These are phyloP conservation scores for Melangyna quadrimaculata DNA, from an alignment of 2,888 invertebrate species.

Conservation along the genomic window DNA sequence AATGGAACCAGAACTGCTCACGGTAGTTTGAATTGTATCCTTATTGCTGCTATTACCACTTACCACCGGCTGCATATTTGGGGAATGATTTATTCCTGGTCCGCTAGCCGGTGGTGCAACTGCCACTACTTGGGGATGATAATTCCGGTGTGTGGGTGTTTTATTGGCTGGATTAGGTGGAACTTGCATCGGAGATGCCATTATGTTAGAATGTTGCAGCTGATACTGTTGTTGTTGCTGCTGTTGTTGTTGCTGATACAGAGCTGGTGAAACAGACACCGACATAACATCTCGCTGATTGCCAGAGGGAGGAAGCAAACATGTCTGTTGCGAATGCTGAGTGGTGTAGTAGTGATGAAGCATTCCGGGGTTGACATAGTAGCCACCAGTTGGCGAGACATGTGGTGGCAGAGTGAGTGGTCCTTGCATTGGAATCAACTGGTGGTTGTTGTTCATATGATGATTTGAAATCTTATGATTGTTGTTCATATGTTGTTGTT, in stretches of 20 bases:
- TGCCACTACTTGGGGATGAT: slow-evolving; percentile 26
- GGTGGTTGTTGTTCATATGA: slow-evolving; percentile 54
- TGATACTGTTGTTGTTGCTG: slow-evolving; percentile 65
- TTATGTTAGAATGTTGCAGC: slow-evolving; percentile 70
- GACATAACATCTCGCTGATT: slow-evolving; percentile 53
- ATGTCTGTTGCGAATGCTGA: slow-evolving; percentile 36
- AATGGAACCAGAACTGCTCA: slow-evolving; percentile 45
- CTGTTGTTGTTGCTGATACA: slow-evolving; percentile 54
- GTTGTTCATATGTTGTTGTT: slow-evolving; percentile 40
- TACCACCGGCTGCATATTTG: slow-evolving; percentile 43
- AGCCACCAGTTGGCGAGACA: slow-evolving; percentile 48
- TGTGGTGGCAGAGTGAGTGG: slow-evolving; percentile 43
- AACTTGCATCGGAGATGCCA: slow-evolving; percentile 51
- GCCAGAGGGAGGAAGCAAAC: slow-evolving; percentile 34
- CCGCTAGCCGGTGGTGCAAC: slow-evolving; percentile 24
- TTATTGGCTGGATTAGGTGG: slow-evolving; percentile 36
- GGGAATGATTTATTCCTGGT: slow-evolving; percentile 19
- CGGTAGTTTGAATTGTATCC: slow-evolving; percentile 30
- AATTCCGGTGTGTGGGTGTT: slow-evolving; percentile 39
- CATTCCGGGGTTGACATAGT: slow-evolving; percentile 53
- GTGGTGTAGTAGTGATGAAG: slow-evolving; percentile 52
- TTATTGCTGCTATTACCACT: slow-evolving; percentile 54
- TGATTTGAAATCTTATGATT: slow-evolving; percentile 36
- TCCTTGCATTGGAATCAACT: slow-evolving; percentile 54
- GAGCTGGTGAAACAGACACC: slow-evolving; percentile 37